Evolutionary conservation across 2,888 invertebrate genomes (phyloP), one percentile per base, ranked within the genome.

Genomic region (Rotaria magnacalcarata): DNA sequence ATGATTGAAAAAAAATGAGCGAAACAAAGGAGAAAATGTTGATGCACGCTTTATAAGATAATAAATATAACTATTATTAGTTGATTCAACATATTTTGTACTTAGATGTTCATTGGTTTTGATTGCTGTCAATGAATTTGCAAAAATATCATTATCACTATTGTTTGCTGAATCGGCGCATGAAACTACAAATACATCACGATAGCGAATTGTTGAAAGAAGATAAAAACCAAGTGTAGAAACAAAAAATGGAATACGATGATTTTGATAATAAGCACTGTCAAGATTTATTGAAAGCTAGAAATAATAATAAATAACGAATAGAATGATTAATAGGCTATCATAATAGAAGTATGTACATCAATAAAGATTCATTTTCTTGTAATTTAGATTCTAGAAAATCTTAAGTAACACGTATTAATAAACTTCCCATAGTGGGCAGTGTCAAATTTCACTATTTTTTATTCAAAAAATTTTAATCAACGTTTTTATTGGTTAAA

Each of bases 11-110:
- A 80, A 80, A 24, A 80, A 80, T 47, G 47, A 47, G 2, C 47
- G 24, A 80, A 80, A 80, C 19, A n/a, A n/a, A 2, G 43, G 21
- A 21, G 43, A 10, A 47, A 80, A 80, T 47, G 47, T 80, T n/a
- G 80, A 80, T 80, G 80, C 47, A 47, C 47, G 80, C 47, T 80
- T 43, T 24, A 80, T n/a, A n/a, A 80, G 47, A 80, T 80, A 80
- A 47, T 80, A 43, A 8, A 80, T 80, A 80, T 80, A 80, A 47
- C 10, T 80, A 41, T 80, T 47, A 80, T 43, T 47, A n/a, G 10
- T 2, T 43, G 10, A n/a, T 47, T 80, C 80, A 4, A 80, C 24
- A 80, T 47, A 80, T 7, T 4, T 21, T 47, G 80, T 24, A 80
- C 47, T 80, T n/a, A 80, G 24, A 80, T n/a, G 14, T 80, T 21